A percentile compares a stretch with the other conserved stretches of the same genome.
Conservation (phyloP, 2,113 vertebrate species). For the Menura novaehollandiae region DNA sequence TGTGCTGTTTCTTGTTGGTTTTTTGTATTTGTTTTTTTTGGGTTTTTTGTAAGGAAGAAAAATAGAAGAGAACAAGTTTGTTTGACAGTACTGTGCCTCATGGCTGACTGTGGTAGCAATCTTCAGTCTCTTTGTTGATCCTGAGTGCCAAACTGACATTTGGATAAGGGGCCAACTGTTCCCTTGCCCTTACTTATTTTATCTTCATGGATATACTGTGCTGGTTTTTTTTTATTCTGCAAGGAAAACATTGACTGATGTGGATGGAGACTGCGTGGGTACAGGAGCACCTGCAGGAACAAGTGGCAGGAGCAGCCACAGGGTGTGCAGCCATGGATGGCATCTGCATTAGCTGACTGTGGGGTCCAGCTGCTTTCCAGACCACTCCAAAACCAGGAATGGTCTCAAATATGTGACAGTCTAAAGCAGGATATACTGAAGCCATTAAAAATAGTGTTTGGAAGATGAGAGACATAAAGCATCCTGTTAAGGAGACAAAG, state of each 20-base stretch:
- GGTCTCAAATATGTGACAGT: not conserved
- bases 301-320: not conserved
- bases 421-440: not conserved
- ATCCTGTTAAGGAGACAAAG: not conserved
- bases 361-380: not conserved
- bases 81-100: not conserved
- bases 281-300: not conserved
- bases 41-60: not conserved
- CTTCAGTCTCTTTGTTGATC: not conserved
- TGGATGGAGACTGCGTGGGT: not conserved
- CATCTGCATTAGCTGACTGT: not conserved
- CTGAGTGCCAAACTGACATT: not conserved
- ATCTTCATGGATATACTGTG: not conserved
- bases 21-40: not conserved
- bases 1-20: not conserved
- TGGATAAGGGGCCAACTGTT: not conserved
- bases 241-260: not conserved
- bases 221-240: not conserved
- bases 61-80: not conserved
- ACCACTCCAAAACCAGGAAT: not conserved
- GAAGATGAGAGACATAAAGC: not conserved
- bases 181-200: not conserved
- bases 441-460: not conserved
- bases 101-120: not conserved
- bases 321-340: accelerated